Base-by-base conservation (phyloP, 2,888 invertebrate genomes). In the Spisula solida region DNA sequence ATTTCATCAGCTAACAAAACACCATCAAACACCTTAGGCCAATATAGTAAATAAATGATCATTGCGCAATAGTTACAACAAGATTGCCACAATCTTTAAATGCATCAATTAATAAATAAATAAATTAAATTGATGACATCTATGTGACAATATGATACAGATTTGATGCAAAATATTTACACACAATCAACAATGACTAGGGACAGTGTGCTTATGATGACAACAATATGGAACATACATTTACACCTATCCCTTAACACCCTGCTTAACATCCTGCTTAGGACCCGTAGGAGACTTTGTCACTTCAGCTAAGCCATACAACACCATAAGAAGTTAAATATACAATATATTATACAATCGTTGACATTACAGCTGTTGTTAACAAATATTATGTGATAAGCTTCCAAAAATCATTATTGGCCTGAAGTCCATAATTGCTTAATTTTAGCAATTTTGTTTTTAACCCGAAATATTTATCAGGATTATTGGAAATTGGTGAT, bases 91-190 rank as follows among this genome's bases (percentile, higher is more conserved):
- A 75, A 31, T 25, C 8, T 75, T 75, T 75, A 75, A 75, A 31
- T 1, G 34, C 34, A 75, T 31, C 75, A 75, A 75, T 75, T 75
- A 75, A 75, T 75, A 34, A 75, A 75, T 34, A 75, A 75, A 75
- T 34, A 75, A 31, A 75, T 75, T 75, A 18, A 34, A 75, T 31
- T 75, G 31, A 34, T 20, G 34, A 34, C 34, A 70, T n/a, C n/a
- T 25, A 70, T 14, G 14, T 70, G 70, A 75, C 75, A 75, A 75
- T 75, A 4, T n/a, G 20, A 5, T 25, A 25, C 12, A 25, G 60
- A 25, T 25, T 25, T 12, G 60, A 25, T 25, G 25, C n/a, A 66
- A 51, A 66, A 66, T 66, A 66, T 66, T 66, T 66, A 66, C 60
- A 66, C 60, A 66, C 60, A 25, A 25, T 25, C 25, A 66, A n/a